A percentile compares a stretch with the other conserved stretches of the same genome.
Conservation (phyloP, 1,140 invertebrate species). For the Caenorhabditis tropicalis region DNA sequence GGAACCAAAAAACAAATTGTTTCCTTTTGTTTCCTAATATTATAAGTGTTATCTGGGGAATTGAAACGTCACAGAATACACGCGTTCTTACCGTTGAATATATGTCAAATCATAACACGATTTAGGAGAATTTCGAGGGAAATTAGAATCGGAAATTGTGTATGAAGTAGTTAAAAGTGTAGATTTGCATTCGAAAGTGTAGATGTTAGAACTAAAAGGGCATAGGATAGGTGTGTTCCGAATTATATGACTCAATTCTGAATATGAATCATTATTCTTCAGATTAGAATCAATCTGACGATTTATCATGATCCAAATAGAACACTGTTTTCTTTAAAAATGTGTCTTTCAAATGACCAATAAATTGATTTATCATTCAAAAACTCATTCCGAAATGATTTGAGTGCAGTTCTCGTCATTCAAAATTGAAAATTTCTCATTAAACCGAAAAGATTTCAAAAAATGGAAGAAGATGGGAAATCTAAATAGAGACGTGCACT, state of each 20-base stretch:
- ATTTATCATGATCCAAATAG: too few relatives aligned
- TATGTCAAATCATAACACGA: not conserved
- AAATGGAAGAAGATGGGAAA: not conserved
- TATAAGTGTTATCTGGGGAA: constrained; percentile 13
- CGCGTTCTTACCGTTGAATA: not conserved
- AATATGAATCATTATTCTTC: too few relatives aligned
- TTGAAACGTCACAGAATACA: not conserved
- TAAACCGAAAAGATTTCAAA: too few relatives aligned
- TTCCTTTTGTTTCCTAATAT: not conserved
- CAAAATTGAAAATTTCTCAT: too few relatives aligned
- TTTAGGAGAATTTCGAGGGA: not conserved
- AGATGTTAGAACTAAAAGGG: not conserved
- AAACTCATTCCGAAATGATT: too few relatives aligned
- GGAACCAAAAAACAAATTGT: not conserved
- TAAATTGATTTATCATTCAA: too few relatives aligned
- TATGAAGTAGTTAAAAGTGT: not conserved
- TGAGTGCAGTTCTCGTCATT: too few relatives aligned
- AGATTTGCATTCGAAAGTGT: not conserved
- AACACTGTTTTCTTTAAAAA: too few relatives aligned
- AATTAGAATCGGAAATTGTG: constrained; percentile 12
- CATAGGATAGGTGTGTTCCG: too few relatives aligned
- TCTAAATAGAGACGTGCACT: not conserved
- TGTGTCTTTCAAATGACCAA: too few relatives aligned
- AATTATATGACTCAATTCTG: too few relatives aligned
- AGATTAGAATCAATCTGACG: too few relatives aligned